Base-by-base conservation (phyloP, 2,797 vertebrate species). In the Echeneis naucrates region DNA sequence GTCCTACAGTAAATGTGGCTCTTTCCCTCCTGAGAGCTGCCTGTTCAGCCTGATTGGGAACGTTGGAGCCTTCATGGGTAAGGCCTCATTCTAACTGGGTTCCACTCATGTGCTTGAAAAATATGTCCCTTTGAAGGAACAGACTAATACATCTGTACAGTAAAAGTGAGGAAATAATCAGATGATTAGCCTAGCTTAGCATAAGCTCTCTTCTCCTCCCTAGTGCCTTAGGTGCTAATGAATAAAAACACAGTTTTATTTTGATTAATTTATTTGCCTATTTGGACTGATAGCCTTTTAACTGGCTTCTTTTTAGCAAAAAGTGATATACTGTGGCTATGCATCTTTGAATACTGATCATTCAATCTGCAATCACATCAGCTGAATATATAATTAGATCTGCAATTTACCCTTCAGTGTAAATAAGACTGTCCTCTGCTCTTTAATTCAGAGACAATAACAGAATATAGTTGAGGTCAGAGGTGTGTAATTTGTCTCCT, bases 11-110 rank as follows among this genome's bases (percentile, higher is more conserved):
- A 98, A 97, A 90, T 98, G 96, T 72, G 97, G 96, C 71, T 96
- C 95, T 12, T 97, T 84, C 77, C 96, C 96, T 72, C 96, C 97
- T 3, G 97, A 98, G 88, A 98, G 97, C 92, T 98, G 97, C 80
- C 92, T 98, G 83, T 97, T 98, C 94, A 98, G 97, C 87, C 94
- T 98, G 85, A 96, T 98, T 51, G 96, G 96, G 65, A 98, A 98
- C 53, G 83, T 97, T 40, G 97, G 96, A 85, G 96, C 96, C 72
- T 97, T 98, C 90, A 97, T 97, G 96, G 97, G 97, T 98, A 87
- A 95, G 85, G 27, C 27, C 0, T 68, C 9, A 1, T 17, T 55
- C 3, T 23, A 23, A 58, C 45, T 54, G 14, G 24, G 53, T 17
- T 16, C 44, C 21, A 42, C 59, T 37, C 3, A 4, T 35, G 32